These are phyloP conservation scores for Poicephalus meyeri DNA, from an alignment of 2,113 vertebrate species.

Conservation along the genomic window DNA sequence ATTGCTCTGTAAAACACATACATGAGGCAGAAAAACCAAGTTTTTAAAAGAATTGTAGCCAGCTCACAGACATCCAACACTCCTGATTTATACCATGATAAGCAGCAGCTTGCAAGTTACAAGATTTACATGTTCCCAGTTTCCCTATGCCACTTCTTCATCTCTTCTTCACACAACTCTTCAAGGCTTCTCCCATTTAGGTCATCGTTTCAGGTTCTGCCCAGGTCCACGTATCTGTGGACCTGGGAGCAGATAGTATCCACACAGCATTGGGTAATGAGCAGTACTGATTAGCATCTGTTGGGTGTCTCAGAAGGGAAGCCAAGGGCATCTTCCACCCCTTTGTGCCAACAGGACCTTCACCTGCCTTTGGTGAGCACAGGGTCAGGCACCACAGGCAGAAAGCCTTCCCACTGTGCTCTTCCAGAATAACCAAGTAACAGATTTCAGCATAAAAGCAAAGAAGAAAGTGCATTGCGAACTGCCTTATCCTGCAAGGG, in stretches of 20 bases:
- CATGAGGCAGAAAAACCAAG: neutral
- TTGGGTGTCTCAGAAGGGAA: neutral
- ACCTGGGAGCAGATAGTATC: neutral
- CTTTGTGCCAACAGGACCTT: neutral
- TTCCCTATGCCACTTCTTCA: neutral
- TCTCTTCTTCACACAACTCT: neutral
- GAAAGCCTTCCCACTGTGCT: neutral
- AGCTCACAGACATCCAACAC: neutral
- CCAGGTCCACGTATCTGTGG: neutral
- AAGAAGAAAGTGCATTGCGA: neutral
- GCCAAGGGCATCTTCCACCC: neutral
- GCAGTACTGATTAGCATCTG: too few species aligned
- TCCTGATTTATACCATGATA: accelerated
- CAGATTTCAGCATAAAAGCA: neutral
- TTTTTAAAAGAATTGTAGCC: neutral
- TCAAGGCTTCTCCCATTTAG: neutral
- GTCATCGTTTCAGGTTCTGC: neutral
- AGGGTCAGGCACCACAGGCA: neutral
- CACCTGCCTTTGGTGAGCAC: neutral
- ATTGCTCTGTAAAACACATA: neutral
- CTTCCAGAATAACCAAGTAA: neutral
- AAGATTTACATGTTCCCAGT: neutral
- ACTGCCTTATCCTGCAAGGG: neutral
- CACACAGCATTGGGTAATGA: neutral
- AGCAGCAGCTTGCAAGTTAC: neutral